Evolutionary conservation across 2,113 vertebrate genomes (phyloP), one percentile per base, ranked within the genome.

Genomic region (Phodopus roborovskii): DNA sequence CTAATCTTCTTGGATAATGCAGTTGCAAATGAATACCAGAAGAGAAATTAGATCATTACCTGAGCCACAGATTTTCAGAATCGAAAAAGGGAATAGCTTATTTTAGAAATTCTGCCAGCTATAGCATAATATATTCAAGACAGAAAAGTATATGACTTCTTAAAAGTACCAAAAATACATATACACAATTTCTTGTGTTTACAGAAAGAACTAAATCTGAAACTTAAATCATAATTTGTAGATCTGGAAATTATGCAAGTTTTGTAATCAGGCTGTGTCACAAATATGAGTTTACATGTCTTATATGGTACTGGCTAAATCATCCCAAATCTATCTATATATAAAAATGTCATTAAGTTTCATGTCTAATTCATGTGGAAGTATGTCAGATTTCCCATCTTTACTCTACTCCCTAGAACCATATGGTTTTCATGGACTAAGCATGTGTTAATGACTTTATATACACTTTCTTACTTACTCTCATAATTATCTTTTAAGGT

Each of bases 61-160:
- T 74, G 11, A 39, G 78, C 88, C 50, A 95, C 13, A 86, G 10
- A 74, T 83, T 95, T 89, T 94, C 82, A 92, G 24, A 42, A n/a
- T 39, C 70, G 19, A 84, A 64, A 79, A 88, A 75, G 0, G 33
- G 3, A 16, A 48, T 71, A 5, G 45, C 10, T 53, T 83, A 10
- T 39, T 92, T 96, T 88, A 74, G 4, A 92, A 81, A 62, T 82
- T 88, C 16, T 36, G 2, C 0, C 33, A 36, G 3, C 36, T 66
- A 87, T 11, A 70, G 64, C 20, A 92, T 36, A 60, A 11, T 45
- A 94, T 66, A 92, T 88, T 7, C 33, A 92, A 60, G 82, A 60
- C 56, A 24, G n/a, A 85, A 85, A 74, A 28, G 13, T 30, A 7
- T 1, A 45, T 75, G 19, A n/a, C 68, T 77, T 64, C n/a, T 82